These are phyloP conservation scores for Epizoanthus rinbou DNA, from an alignment of 92 coral and sea anemone genomes.

Conservation along the genomic window DNA sequence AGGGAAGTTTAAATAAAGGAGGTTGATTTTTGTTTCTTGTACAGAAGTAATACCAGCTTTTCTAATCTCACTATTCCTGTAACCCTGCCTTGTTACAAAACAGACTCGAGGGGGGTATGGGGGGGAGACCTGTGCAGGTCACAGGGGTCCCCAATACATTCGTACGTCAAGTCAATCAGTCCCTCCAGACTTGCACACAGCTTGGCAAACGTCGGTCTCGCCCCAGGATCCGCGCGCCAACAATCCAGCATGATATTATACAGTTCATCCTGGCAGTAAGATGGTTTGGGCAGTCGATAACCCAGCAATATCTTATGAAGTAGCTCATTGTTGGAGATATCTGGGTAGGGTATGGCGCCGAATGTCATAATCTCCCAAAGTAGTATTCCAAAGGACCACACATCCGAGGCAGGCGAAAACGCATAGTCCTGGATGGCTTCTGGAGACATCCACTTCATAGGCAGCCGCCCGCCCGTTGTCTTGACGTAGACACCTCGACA, in stretches of 20 bases:
- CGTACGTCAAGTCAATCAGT: not conserved
- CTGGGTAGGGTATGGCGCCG: not conserved
- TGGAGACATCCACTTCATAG: slow-evolving; percentile 2
- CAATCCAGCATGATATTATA: not conserved
- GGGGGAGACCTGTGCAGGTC: not conserved
- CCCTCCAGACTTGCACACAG: not conserved
- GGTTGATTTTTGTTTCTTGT: too few relatives aligned
- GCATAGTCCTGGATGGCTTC: slow-evolving; percentile 6
- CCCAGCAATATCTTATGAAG: not conserved
- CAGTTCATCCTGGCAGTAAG: not conserved
- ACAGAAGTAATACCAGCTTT: too few relatives aligned
- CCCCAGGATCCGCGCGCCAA: slow-evolving; percentile 8
- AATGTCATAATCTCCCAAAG: not conserved
- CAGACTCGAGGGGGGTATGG: not conserved
- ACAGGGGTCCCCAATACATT: not conserved
- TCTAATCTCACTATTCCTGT: too few relatives aligned
- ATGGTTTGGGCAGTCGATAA: not conserved
- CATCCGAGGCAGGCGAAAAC: not conserved
- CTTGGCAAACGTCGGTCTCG: not conserved
- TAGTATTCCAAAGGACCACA: slow-evolving; percentile 1
- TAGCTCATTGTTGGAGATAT: not conserved
- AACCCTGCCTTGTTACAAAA: not conserved
- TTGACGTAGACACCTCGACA: not conserved
- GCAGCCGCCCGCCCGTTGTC: not conserved
- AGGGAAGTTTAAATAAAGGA: too few relatives aligned